These are phyloP conservation scores for Muscicapa comitata DNA, from an alignment of 2,797 vertebrate genomes.

Conservation along the genomic window DNA sequence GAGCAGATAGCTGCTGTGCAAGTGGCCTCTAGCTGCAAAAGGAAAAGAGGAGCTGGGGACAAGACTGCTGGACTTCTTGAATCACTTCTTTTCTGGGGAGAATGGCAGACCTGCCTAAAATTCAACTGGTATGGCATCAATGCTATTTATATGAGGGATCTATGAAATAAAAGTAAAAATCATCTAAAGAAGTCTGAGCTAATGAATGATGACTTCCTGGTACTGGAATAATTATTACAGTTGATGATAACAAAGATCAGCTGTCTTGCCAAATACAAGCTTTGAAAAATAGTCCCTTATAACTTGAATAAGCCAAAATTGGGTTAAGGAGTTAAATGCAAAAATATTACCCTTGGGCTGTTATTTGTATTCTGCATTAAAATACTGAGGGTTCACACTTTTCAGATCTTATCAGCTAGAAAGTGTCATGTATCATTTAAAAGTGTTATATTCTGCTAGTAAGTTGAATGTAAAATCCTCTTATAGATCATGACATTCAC, in stretches of 20 bases:
- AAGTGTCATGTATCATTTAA: neutral
- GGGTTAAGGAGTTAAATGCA: neutral
- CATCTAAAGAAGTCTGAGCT: neutral
- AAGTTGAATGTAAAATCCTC: neutral
- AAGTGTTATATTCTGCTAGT: conserved; percentile 1
- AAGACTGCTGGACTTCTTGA: neutral
- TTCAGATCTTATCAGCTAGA: neutral
- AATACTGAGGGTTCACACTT: neutral
- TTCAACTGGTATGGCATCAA: neutral
- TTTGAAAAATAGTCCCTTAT: neutral
- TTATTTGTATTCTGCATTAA: neutral
- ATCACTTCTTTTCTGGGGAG: neutral
- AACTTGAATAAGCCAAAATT: neutral
- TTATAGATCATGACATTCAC: neutral
- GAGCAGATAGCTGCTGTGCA: neutral
- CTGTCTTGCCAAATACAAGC: neutral
- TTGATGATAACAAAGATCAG: neutral
- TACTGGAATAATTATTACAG: neutral
- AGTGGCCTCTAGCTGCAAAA: neutral
- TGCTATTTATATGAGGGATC: neutral
- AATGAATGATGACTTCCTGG: neutral
- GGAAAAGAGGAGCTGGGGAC: neutral
- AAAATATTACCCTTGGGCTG: neutral
- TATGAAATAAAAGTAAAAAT: neutral
- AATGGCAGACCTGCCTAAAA: neutral